phyloP scores from a whole-genome alignment of 1,140 invertebrate species.

The Lordiphosa mommai region DNA sequence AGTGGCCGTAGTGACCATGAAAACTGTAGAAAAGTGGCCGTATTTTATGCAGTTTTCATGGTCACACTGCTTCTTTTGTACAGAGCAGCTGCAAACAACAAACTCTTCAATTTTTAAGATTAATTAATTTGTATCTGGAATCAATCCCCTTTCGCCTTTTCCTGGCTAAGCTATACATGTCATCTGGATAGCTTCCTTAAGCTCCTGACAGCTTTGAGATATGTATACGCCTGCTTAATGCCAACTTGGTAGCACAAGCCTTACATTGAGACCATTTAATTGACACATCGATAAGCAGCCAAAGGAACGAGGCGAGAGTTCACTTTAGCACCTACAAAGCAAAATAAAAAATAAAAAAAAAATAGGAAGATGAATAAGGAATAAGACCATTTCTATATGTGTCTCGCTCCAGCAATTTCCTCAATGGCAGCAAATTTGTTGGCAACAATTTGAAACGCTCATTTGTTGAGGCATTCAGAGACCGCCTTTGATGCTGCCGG shows the following conservation, averaged over 20 bases:
- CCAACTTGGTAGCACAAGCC: constrained; percentile 43
- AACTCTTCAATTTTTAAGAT: too few species aligned
- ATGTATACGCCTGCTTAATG: constrained; percentile 43
- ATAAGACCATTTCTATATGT: constrained; percentile 16
- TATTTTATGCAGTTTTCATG: too few species aligned
- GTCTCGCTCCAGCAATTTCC: constrained; percentile 46
- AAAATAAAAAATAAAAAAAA: constrained; percentile 13
- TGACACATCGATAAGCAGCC: constrained; percentile 56
- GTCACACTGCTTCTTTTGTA: too few species aligned
- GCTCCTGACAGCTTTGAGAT: constrained; percentile 29
- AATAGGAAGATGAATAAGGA: neutral
- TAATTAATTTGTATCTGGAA: too few species aligned
- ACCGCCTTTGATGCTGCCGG: constrained; percentile 44
- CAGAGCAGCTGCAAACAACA: too few species aligned
- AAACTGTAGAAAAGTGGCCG: too few species aligned
- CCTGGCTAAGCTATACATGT: neutral
- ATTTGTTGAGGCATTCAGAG: constrained; percentile 61
- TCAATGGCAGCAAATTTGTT: constrained; percentile 74
- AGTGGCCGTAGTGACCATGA: too few species aligned
- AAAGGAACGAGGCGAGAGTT: constrained; percentile 12
- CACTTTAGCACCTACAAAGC: constrained; percentile 10
- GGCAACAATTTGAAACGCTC: constrained; percentile 71
- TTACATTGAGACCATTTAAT: constrained; percentile 68
- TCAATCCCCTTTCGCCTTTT: too few species aligned
- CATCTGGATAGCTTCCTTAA: constrained; percentile 5